Evolutionary conservation across 2,113 vertebrate species (phyloP), one percentile per base, ranked within the genome.

Genomic region (Riparia riparia): DNA sequence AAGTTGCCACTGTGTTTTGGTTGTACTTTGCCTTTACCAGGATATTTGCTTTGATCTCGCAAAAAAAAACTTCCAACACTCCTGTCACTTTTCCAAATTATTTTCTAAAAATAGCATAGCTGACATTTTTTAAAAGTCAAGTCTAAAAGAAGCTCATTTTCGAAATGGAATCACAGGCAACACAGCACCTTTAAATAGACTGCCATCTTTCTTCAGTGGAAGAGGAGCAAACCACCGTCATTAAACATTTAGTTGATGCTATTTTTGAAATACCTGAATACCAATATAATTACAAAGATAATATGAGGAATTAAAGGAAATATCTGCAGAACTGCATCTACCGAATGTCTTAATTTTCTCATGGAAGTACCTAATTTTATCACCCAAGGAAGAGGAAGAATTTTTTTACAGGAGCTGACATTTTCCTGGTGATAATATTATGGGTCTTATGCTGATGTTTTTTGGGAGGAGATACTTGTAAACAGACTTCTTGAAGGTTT

Each of bases 391-490:
- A 85, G 24, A 79, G 12, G 7, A 95, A 56, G 3, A 60, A 42
- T 54, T 78, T 64, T 57, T 44, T 79, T 82, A 37, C 17, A 86
- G 31, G 21, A 80, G 29, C 41, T 97, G 89, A 58, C 50, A 97
- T 94, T 86, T 95, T 32, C 93, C 41, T 83, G 77, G 47, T 89
- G 79, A 86, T 84, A 97, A 68, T 71, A 94, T 18, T 81, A 73
- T 0, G 1, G 69, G 49, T 84, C 86, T 89, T 19, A 25, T 49
- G 28, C 7, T 45, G 68, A 93, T 10, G 3, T 3, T 83, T 94
- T 90, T 68, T 79, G 61, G 89, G 95, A 87, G 32, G 77, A 94
- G 34, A 92, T 7, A 49, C 39, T 70, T 96, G 82, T 78, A 93
- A 93, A 95, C 57, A 96, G 66, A 69, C 7, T 93, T 29, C 32